Evolutionary conservation across 2,888 invertebrate species (phyloP), one percentile per base, ranked within the genome.

Genomic region (Napeogenes sylphis): DNA sequence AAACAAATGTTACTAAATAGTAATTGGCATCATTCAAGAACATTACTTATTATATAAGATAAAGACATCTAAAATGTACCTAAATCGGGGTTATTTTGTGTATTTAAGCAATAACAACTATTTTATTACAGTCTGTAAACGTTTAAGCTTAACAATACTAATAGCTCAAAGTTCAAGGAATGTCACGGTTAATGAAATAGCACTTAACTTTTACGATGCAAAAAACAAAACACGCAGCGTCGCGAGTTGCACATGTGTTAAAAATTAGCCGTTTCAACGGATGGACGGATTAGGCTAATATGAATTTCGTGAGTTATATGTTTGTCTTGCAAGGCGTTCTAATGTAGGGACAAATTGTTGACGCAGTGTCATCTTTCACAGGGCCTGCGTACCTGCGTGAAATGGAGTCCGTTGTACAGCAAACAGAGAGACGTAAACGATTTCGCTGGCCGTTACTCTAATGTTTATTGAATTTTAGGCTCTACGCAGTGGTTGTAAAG

Each of bases 261-360:
- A 75, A 82, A 87, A 86, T 88, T 87, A 87, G 81, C 79, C 75
- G 76, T 70, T 74, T 78, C 67, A 71, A 83, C 84, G 87, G 87
- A 88, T 83, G 84, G 82, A 68, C 73, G 86, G 89, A 89, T 90
- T 90, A 90, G 82, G 75, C 77, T 84, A 82, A 89, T 86, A 85
- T 83, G 81, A 83, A 81, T 81, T 88, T 82, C 87, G 89, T 87
- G 87, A 82, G 85, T 78, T 81, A 77, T 80, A 67, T 88, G 87
- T 90, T 89, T 89, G 80, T 83, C 77, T 89, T 84, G 84, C 82
- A 84, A 84, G 80, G 74, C 67, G 61, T 63, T 78, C 78, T 85
- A 83, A 86, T 87, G 85, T 76, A 81, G 81, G 82, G 81, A 87
- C 88, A 88, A 88, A 87, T 88, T 90, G 89, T 88, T 89, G 84